A percentile compares a stretch with the other conserved stretches of the same genome.
Conservation (phyloP, 2,113 vertebrate genomes). For the Passer montanus region DNA sequence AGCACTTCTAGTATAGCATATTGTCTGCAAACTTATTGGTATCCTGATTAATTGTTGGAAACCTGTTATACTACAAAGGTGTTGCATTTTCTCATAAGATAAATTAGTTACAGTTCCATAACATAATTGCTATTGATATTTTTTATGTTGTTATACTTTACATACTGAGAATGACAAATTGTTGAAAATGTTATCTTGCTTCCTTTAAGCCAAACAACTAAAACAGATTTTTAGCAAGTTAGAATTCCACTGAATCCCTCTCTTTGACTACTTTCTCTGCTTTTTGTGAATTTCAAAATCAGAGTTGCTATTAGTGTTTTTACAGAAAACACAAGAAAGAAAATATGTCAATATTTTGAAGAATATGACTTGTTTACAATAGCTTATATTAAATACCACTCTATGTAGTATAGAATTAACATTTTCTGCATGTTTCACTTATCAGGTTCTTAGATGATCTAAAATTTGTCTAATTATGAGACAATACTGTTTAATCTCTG, state of each 20-base stretch:
- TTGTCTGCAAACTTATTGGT: background rate
- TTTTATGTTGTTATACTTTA: background rate
- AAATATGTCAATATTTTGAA: background rate
- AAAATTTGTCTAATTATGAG: background rate
- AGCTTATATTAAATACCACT: background rate
- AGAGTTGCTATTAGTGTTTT: background rate
- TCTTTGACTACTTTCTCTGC: background rate
- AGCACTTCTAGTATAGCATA: background rate
- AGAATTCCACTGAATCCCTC: background rate
- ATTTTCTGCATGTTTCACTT: rapidly evolving
- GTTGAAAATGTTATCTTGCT: background rate
- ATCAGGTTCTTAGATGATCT: background rate
- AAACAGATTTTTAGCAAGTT: background rate
- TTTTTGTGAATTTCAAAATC: background rate
- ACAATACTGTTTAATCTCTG: background rate
- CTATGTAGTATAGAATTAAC: background rate
- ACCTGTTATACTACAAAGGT: background rate
- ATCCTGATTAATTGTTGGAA: background rate
- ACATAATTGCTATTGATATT: background rate
- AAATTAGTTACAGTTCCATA: background rate
- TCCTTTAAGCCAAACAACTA: background rate
- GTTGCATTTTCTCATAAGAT: background rate
- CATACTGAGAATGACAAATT: background rate
- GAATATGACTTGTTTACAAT: background rate
- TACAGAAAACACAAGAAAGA: background rate